A percentile compares a stretch with the other conserved stretches of the same genome.
Conservation (phyloP, 2,797 vertebrate species). For the Aeoliscus strigatus region DNA sequence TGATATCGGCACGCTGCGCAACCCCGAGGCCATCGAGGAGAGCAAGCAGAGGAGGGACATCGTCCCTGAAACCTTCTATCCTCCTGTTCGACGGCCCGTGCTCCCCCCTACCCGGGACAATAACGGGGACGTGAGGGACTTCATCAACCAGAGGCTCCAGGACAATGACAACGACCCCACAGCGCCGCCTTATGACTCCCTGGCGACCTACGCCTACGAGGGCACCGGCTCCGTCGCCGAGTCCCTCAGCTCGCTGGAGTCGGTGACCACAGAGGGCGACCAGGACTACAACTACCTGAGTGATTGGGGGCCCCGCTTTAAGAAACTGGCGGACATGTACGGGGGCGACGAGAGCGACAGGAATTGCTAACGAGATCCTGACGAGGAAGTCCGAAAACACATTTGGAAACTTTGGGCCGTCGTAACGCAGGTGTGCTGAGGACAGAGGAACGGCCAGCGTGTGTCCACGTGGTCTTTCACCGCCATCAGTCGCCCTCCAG, state of each 20-base stretch:
- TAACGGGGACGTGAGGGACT: conserved; percentile 88
- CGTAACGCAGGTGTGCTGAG: conserved; percentile 15
- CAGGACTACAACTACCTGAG: conserved; percentile 92
- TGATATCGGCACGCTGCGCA: conserved; percentile 94
- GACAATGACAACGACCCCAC: conserved; percentile 87
- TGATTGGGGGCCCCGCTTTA: conserved; percentile 96
- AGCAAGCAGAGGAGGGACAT: conserved; percentile 89
- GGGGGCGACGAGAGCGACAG: too few species aligned
- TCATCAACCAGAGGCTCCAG: conserved; percentile 87
- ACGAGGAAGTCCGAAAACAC: too few species aligned
- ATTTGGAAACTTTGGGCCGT: conserved; percentile 6
- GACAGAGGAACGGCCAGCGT: conserved; percentile 25
- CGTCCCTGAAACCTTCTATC: too few species aligned
- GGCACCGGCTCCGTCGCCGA: conserved; percentile 90
- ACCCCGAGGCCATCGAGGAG: conserved; percentile 91
- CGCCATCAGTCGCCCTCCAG: conserved; percentile 32
- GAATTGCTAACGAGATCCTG: too few species aligned
- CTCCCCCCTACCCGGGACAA: conserved; percentile 77
- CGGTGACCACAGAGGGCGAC: conserved; percentile 78
- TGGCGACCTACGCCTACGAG: conserved; percentile 96
- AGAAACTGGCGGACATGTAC: conserved; percentile 93
- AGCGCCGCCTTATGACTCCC: conserved; percentile 92
- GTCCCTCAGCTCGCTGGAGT: conserved; percentile 94
- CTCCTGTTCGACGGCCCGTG: too few species aligned
- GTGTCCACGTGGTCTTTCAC: conserved; percentile 45